Base-by-base conservation (phyloP, 1,140 invertebrate species). In the Listronotus bonariensis region DNA sequence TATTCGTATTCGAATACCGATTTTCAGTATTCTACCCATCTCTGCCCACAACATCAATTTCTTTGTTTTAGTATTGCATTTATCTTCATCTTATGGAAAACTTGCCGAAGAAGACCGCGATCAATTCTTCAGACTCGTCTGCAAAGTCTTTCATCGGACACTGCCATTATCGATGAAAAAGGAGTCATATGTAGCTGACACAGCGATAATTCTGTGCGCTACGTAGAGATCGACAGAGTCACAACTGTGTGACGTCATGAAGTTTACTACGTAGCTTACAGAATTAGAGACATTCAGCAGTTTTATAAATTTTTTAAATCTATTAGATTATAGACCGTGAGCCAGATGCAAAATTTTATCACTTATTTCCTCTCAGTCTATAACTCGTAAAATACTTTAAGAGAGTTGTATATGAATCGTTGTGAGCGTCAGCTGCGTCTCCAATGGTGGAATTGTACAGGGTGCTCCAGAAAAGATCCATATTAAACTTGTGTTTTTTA, bases 191-290 rank as follows among this genome's bases (percentile, higher is more conserved):
- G 91, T 20, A 65, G 69, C 91, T 93, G 92, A 93, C 91, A 91
- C 85, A 91, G 86, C 87, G 90, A 92, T 85, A 90, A 89, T 89
- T 92, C 91, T 88, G 91, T 92, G 81, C 89, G 91, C 79, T 93
- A 92, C 82, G 89, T 93, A 75, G 91, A 93, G 82, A 87, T 93
- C 67, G 92, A 93, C 80, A 85, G 92, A 65, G 91, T 93, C 69
- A 93, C 92, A 70, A 93, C 91, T 55, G 92, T 93, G 84, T 93
- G 90, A 92, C 49, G 46, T 57, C 45, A 32, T 51, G 56, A 36
- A 61, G 58, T 43, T 45, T 26, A 66, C 68, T 53, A 69, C 54
- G 45, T 70, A 70, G 69, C 68, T 69, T 34, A 65, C 75, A 75
- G 76, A 75, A 75, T 77, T 75, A 70, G 38, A 40, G 46, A 40